Conservation (phyloP, 2,113 vertebrate species). For the Atherinomorus stipes region DNA sequence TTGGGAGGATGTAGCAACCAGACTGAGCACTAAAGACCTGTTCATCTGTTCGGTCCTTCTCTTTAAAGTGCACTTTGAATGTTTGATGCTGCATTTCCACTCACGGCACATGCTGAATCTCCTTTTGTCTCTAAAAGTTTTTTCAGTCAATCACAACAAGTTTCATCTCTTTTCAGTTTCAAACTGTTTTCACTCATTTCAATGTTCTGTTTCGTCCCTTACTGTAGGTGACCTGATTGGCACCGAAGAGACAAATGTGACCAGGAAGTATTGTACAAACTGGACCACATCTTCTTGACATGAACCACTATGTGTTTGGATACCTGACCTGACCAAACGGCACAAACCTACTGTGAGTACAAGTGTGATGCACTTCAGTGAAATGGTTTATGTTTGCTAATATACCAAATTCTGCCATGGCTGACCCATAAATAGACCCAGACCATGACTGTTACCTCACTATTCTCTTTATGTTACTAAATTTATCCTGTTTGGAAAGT, state of each 20-base stretch:
- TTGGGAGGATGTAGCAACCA: constrained; percentile 7
- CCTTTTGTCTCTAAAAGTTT: background rate
- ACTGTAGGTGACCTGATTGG: constrained; percentile 30
- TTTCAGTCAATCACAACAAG: background rate
- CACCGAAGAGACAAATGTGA: constrained; percentile 49
- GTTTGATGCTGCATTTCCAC: constrained; percentile 22
- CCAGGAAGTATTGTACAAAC: constrained; percentile 1
- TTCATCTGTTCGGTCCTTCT: constrained; percentile 1
- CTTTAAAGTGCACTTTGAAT: constrained; percentile 19
- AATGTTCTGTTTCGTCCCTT: background rate
- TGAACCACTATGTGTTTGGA: constrained; percentile 63
- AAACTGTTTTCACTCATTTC: background rate
- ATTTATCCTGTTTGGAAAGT: background rate
- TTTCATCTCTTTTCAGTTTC: background rate
- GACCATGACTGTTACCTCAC: too few relatives aligned
- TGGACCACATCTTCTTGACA: constrained; percentile 28
- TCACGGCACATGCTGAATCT: background rate
- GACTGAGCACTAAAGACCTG: background rate
- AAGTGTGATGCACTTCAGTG: background rate
- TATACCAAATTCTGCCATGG: too few relatives aligned
- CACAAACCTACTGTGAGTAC: constrained; percentile 66
- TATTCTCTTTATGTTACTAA: too few relatives aligned
- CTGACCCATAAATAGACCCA: too few relatives aligned
- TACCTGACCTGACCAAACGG: constrained; percentile 58
- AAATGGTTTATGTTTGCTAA: too few relatives aligned